phyloP scores from a whole-genome alignment of 2,797 vertebrate genomes.

The Diplodus puntazzo region DNA sequence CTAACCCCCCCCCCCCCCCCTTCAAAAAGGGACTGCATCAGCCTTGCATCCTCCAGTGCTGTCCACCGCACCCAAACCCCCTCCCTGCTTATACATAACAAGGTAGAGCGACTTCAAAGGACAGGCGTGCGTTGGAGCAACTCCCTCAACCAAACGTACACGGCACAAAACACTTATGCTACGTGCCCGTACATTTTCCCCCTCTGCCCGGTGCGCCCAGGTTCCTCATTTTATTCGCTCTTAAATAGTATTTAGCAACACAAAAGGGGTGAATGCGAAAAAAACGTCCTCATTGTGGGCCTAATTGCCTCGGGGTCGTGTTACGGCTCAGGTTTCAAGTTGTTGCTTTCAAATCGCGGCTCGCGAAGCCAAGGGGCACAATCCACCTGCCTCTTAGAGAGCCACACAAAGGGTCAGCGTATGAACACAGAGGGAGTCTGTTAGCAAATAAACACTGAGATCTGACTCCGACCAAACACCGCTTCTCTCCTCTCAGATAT shows the following conservation, averaged over 20 bases:
- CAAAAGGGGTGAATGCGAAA: conserved; percentile 81
- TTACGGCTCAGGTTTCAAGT: conserved; percentile 87
- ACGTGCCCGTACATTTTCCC: conserved; percentile 37
- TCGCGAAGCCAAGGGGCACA: conserved; percentile 78
- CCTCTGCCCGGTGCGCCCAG: conserved; percentile 37
- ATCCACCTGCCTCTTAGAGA: conserved; percentile 85
- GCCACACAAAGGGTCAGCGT: conserved; percentile 78
- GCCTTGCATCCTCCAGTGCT: conserved; percentile 26
- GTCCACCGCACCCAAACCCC: conserved; percentile 27
- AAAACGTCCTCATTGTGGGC: conserved; percentile 83
- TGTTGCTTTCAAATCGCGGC: conserved; percentile 86
- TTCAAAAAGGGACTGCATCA: conserved; percentile 47
- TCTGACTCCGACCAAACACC: conserved; percentile 66
- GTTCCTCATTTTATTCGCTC: conserved; percentile 75
- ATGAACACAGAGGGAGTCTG: conserved; percentile 83
- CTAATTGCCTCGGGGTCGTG: conserved; percentile 87
- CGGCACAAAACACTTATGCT: conserved; percentile 28
- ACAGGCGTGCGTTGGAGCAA: conserved; percentile 25
- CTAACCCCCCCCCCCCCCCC: conserved; percentile 15
- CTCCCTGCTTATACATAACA: conserved; percentile 34
- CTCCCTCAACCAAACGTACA: conserved; percentile 30
- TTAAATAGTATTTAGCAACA: conserved; percentile 83
- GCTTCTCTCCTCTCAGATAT: conserved; percentile 48
- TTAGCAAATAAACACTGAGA: conserved; percentile 82
- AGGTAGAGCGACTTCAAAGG: conserved; percentile 66